Conservation (phyloP, 2,888 invertebrate species). For the Neoaliturus tenellus region DNA sequence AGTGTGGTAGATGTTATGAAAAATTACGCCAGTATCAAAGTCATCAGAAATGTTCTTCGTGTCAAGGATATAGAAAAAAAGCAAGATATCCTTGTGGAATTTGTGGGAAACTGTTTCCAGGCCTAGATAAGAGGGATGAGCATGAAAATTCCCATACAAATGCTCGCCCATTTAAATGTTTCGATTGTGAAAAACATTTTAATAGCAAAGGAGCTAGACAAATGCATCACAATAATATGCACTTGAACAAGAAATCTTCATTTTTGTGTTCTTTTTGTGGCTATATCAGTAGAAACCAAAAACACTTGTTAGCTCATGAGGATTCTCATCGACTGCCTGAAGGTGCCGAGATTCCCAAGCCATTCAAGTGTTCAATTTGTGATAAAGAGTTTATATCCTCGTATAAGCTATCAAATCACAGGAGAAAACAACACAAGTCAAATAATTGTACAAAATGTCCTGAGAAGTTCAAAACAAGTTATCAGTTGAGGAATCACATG, state of each 20-base stretch:
- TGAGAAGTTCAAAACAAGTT: neutral
- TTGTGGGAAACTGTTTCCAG: conserved; percentile 16
- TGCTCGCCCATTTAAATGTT: conserved; percentile 12
- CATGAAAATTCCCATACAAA: neutral
- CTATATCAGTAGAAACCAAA: neutral
- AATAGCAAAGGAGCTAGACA: neutral
- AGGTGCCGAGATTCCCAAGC: conserved; percentile 11
- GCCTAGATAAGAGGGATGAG: neutral
- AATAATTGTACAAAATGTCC: neutral
- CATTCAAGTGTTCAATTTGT: conserved; percentile 22
- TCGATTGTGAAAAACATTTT: conserved; percentile 1
- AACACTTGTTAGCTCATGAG: conserved; percentile 20
- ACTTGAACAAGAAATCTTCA: neutral
- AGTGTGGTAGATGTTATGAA: neutral
- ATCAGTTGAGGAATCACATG: neutral
- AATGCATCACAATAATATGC: conserved; percentile 5
- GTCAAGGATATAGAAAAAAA: neutral
- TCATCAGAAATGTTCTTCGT: neutral
- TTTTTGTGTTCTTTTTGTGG: conserved; percentile 21
- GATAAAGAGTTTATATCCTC: neutral
- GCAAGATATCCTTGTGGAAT: neutral
- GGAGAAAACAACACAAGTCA: neutral
- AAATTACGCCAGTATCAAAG: neutral
- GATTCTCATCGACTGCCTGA: neutral
- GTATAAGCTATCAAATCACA: neutral